These are phyloP conservation scores for Ctenoplectra terminalis DNA, from an alignment of 1,140 invertebrate species.

Conservation along the genomic window DNA sequence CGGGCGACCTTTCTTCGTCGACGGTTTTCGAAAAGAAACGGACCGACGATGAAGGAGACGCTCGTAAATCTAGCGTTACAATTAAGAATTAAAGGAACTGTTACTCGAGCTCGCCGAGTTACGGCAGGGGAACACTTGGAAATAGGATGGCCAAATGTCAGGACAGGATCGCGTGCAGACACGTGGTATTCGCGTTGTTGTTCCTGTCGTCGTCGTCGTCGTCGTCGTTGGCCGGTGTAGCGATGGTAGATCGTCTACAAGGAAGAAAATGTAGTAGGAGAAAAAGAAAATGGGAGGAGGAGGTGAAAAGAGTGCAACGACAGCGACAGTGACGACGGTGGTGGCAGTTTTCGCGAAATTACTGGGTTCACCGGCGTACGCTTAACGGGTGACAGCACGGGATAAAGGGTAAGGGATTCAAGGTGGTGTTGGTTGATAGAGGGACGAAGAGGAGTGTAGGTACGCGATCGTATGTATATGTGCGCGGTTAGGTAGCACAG, in stretches of 20 bases:
- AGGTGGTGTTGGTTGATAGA: constrained; percentile 7
- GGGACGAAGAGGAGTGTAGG: not conserved
- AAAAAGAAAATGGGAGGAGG: constrained; percentile 8
- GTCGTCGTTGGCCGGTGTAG: constrained; percentile 17
- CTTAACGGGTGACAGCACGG: constrained; percentile 45
- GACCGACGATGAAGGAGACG: not conserved
- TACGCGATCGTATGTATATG: not conserved
- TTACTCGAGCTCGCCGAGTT: not conserved
- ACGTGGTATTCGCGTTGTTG: constrained; percentile 51
- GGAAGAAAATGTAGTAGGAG: constrained; percentile 3
- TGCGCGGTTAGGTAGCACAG: constrained; percentile 14
- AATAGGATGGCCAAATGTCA: constrained; percentile 42
- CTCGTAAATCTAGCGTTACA: constrained; percentile 5
- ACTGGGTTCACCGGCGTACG: constrained; percentile 53
- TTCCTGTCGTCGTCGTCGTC: constrained; percentile 41
- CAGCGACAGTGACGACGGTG: constrained; percentile 55
- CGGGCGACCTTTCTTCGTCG: not conserved
- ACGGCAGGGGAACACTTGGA: not conserved
- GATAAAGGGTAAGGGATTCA: not conserved
- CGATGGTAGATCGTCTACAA: not conserved
- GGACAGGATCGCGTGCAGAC: constrained; percentile 62
- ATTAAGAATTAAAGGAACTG: constrained; percentile 43
- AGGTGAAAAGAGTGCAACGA: constrained; percentile 30
- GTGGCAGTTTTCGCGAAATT: constrained; percentile 68
- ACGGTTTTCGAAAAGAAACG: not conserved